Evolutionary conservation across 2,113 vertebrate species (phyloP).

Genomic region (Oreochromis aureus): DNA sequence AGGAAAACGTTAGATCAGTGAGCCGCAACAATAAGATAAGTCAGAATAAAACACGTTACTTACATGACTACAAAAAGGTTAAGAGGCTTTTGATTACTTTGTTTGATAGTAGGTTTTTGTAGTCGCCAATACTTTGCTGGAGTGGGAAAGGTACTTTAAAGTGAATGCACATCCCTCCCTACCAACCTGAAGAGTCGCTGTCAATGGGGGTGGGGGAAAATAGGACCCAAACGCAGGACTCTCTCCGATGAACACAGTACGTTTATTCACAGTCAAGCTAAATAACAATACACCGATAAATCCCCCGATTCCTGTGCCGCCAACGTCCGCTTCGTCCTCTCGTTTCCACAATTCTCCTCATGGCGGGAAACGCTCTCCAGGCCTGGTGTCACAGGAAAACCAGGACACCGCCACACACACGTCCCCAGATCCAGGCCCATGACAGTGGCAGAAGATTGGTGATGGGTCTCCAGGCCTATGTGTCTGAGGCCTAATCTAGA

Average conservation of each 20-base stretch:
- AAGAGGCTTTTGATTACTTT: background rate
- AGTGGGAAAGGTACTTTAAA: background rate
- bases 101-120: background rate
- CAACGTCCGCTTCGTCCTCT: background rate
- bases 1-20: background rate
- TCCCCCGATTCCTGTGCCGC: background rate
- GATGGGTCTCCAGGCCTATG: background rate
- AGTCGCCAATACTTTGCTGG: background rate
- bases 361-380: background rate
- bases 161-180: background rate
- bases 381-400: background rate
- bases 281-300: background rate
- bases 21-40: background rate
- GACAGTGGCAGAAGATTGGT: background rate
- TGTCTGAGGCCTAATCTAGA: background rate
- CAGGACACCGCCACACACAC: background rate
- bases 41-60: background rate
- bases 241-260: background rate
- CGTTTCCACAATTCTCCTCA: background rate
- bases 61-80: background rate
- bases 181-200: background rate
- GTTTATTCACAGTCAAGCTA: background rate
- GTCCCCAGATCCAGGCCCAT: background rate
- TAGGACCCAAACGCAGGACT: background rate
- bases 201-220: background rate